phyloP scores from a whole-genome alignment of 1,140 invertebrate species.

The Dendrolimus kikuchii region DNA sequence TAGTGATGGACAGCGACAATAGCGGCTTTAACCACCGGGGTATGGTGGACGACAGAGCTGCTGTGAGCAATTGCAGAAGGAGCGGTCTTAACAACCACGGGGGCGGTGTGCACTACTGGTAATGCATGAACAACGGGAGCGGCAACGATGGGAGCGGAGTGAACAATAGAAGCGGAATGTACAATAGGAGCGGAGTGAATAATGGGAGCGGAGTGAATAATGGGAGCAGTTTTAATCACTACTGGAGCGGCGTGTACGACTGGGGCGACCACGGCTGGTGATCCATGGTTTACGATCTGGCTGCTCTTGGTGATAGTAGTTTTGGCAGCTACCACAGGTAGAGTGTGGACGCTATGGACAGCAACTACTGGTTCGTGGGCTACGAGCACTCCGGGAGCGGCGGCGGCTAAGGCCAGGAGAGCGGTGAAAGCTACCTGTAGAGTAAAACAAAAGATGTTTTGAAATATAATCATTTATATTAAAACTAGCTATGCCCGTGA shows the following conservation, averaged over 20 bases:
- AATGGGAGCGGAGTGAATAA: conserved; percentile 52
- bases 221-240: conserved; percentile 35
- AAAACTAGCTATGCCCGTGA: too few species aligned
- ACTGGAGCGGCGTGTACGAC: conserved; percentile 52
- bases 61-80: conserved; percentile 47
- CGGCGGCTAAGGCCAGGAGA: conserved; percentile 71
- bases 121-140: conserved; percentile 51
- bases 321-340: conserved; percentile 14
- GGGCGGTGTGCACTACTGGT: conserved; percentile 38
- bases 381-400: conserved; percentile 62
- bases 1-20: conserved; percentile 64
- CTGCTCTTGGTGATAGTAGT: conserved; percentile 9
- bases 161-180: conserved; percentile 40
- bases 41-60: conserved; percentile 57
- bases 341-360: conserved; percentile 37
- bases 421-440: conserved; percentile 64
- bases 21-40: conserved; percentile 71
- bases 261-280: conserved; percentile 34
- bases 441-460: conserved; percentile 7
- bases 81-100: conserved; percentile 55
- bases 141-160: conserved; percentile 22
- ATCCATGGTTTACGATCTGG: conserved; percentile 11
- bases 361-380: conserved; percentile 41
- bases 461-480: too few species aligned
- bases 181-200: conserved; percentile 42